A percentile compares a stretch with the other conserved stretches of the same genome.
phyloP scores from a whole-genome alignment of 2,797 vertebrate genomes.

The Calcarius lapponicus region DNA sequence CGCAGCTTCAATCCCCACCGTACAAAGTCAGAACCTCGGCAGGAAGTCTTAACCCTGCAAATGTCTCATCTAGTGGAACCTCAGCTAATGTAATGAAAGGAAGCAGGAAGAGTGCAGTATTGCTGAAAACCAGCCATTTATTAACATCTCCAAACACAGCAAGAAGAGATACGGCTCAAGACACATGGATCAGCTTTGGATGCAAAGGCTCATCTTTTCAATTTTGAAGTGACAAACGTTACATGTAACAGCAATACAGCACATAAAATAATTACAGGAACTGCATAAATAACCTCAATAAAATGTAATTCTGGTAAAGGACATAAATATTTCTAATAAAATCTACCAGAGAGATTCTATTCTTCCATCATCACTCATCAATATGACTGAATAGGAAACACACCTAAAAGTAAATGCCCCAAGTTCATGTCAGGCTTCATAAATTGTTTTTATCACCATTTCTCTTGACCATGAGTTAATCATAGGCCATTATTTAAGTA shows the following conservation, averaged over 20 bases:
- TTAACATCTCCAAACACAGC: constrained; percentile 46
- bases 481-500: not conserved
- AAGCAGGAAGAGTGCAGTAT: constrained; percentile 70
- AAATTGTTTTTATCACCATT: constrained; percentile 2
- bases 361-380: not conserved
- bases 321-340: not conserved
- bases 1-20: constrained; percentile 73
- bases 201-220: not conserved
- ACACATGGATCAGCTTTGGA: not conserved
- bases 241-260: not conserved
- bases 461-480: not conserved
- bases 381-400: not conserved
- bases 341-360: not conserved
- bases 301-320: not conserved
- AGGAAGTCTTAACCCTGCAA: constrained; percentile 78
- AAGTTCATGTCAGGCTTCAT: not conserved
- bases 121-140: constrained; percentile 67
- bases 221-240: not conserved
- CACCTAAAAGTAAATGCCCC: not conserved
- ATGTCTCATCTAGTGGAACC: constrained; percentile 73
- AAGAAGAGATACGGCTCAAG: not conserved
- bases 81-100: constrained; percentile 73
- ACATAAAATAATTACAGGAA: not conserved
- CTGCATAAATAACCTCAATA: not conserved
- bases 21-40: constrained; percentile 71